phyloP scores from a whole-genome alignment of 2,888 invertebrate species.

The Tetragonisca angustula region DNA sequence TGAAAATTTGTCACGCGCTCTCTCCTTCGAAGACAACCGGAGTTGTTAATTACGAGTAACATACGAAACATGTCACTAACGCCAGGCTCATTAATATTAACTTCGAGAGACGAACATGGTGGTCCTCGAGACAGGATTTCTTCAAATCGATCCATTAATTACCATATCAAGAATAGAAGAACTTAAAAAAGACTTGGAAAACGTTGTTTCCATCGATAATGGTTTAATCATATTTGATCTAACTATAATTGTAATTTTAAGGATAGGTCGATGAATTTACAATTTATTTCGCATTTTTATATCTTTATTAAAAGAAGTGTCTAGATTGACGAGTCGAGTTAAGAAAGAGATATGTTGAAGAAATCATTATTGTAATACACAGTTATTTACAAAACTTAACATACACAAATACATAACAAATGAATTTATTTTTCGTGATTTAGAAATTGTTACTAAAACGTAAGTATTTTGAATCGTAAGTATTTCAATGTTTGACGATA shows the following conservation, averaged over 20 bases:
- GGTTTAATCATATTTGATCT: constrained; percentile 2
- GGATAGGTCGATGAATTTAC: neutral
- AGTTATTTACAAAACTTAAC: neutral
- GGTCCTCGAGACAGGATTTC: constrained; percentile 64
- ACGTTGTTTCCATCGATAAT: constrained; percentile 46
- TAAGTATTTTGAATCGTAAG: neutral
- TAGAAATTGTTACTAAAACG: neutral
- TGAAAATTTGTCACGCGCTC: constrained; percentile 62
- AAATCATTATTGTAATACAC: neutral
- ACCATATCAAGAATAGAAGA: constrained; percentile 56
- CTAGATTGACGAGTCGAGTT: neutral
- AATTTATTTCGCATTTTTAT: neutral
- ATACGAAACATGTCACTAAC: constrained; percentile 64
- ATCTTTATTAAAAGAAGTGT: neutral
- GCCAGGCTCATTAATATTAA: constrained; percentile 63
- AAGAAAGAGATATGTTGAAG: neutral
- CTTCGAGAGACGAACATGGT: constrained; percentile 68
- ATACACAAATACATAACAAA: neutral
- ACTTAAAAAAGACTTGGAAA: constrained; percentile 57
- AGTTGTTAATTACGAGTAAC: constrained; percentile 62
- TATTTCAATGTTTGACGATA: neutral
- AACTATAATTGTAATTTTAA: neutral
- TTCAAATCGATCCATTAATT: constrained; percentile 62
- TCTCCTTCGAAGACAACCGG: constrained; percentile 43
- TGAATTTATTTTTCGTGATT: neutral